Evolutionary conservation across 2,888 invertebrate genomes (phyloP), one percentile per base, ranked within the genome.

Genomic region (Ophioninae sp.): DNA sequence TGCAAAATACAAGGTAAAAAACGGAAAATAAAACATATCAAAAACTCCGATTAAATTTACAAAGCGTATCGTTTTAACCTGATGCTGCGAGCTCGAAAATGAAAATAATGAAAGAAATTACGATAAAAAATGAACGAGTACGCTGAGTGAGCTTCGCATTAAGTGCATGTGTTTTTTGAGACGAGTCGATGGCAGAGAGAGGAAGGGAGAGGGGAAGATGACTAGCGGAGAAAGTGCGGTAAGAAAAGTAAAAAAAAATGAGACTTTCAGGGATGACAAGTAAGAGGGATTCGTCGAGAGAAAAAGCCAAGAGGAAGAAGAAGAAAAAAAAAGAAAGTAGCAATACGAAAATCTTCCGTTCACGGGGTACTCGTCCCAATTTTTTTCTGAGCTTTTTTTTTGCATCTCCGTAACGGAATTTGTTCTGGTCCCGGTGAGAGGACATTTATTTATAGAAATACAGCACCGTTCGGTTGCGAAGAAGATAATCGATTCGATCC

Each of bases 281-380:
- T 17, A 22, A 51, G 30, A 56, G 58, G 39, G 65, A 20, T 37
- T 75, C 23, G 30, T 10, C 13, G 1, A 13, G 51, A 51, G 3
- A 51, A 13, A 17, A 51, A 51, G 51, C 30, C 30, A 73, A 23
- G 44, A 37, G 56, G 41, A 67, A 67, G n/a, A 8, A 0, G 22
- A 37, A 39, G 13, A n/a, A 23, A 56, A 37, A 41, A 10, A n/a
- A 51, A 65, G 22, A 39, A 72, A 59, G 2, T 30, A 51, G 61
- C n/a, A 39, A 37, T 75, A 67, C 71, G n/a, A 51, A 82, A 75
- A 72, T 44, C 72, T 75, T 64, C 69, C 68, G 74, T 83, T 73
- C 56, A 68, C 58, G 39, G 69, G 80, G 20, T 74, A 51, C 73
- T 79, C 59, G 71, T 64, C 56, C 68, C 58, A 78, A 44, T 51